Conservation (phyloP, 1,140 invertebrate species). For the Drosophila aff. region DNA sequence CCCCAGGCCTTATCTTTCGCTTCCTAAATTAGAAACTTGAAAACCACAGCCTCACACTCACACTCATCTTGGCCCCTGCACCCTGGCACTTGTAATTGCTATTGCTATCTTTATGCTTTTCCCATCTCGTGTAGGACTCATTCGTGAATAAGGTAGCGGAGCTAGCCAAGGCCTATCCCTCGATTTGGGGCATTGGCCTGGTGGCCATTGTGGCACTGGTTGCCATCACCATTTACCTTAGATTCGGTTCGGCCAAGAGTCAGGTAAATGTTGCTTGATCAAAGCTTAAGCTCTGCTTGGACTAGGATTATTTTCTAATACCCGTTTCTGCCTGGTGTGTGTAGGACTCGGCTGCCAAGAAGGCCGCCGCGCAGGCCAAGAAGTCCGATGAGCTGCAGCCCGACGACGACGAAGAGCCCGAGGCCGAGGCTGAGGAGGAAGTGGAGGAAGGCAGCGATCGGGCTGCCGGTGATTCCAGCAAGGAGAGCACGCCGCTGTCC, state of each 20-base stretch:
- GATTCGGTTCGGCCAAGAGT: conserved; percentile 71
- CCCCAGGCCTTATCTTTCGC: not conserved
- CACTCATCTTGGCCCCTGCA: conserved; percentile 38
- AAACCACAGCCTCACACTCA: conserved; percentile 26
- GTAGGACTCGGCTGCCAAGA: conserved; percentile 46
- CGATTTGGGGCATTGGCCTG: conserved; percentile 95
- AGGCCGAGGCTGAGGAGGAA: conserved; percentile 43
- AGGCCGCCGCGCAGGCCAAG: conserved; percentile 54
- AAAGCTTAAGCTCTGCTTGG: not conserved
- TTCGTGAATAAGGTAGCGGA: conserved; percentile 92
- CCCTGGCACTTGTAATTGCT: conserved; percentile 46
- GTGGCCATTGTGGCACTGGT: conserved; percentile 87
- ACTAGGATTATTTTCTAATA: conserved; percentile 13
- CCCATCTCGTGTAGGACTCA: conserved; percentile 89
- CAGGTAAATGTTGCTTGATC: conserved; percentile 74
- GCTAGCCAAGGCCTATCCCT: conserved; percentile 95
- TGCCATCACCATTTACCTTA: conserved; percentile 89
- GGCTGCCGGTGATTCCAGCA: conserved; percentile 51
- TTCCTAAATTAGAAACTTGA: conserved; percentile 5
- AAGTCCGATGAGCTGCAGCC: conserved; percentile 69
- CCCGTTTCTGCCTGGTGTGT: not conserved
- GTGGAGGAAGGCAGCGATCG: conserved; percentile 55
- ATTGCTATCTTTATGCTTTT: conserved; percentile 54
- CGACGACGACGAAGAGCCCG: conserved; percentile 64
- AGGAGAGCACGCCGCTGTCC: conserved; percentile 62